Base-by-base conservation (phyloP, 2,797 vertebrate species). In the Myiothlypis coronata region DNA sequence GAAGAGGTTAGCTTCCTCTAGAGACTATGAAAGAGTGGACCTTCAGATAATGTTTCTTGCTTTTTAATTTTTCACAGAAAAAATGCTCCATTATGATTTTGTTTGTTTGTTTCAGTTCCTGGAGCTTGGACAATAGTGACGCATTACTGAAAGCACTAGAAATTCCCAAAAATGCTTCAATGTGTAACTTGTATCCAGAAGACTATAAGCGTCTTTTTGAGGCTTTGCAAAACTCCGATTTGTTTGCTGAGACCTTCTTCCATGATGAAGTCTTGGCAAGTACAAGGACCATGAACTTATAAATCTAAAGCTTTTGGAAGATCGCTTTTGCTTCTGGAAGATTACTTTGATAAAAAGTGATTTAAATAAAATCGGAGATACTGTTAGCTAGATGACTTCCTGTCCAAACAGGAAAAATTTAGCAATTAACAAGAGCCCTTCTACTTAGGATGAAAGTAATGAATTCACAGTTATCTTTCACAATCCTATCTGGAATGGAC, bases 131-230 rank as follows among this genome's bases (percentile, higher is more conserved):
- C 68, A 97, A 97, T 46, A 96, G 97, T 23, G 87, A 70, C 22
- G 94, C 97, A 53, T 87, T 99, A 87, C 79, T 99, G 91, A 94
- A 79, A 44, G 91, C 98, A 63, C 90, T 99, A 74, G 96, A 97
- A 60, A 96, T 99, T 93, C 94, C 95, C 1, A 46, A 98, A 76
- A 96, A 98, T 84, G 95, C 97, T 37, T 53, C 94, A 89, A 97
- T 98, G 16, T 97, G 97, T 79, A 81, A 98, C 4, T 93, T 99
- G 24, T 97, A 97, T 83, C 99, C 99, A 69, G 95, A 98, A 32
- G 98, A 99, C 76, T 99, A 99, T 85, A 99, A 97, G 78, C 94
- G 18, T 21, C 97, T 99, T 71, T 99, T 99, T 50, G 98, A 98
- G 95, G 94, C 98, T 85, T 98, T 99, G 96, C 98, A 98, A 81